Evolutionary conservation across 64 coral and sea anemone genomes (phyloP), one percentile per base, ranked within the genome.

Genomic region (Montipora sp.): DNA sequence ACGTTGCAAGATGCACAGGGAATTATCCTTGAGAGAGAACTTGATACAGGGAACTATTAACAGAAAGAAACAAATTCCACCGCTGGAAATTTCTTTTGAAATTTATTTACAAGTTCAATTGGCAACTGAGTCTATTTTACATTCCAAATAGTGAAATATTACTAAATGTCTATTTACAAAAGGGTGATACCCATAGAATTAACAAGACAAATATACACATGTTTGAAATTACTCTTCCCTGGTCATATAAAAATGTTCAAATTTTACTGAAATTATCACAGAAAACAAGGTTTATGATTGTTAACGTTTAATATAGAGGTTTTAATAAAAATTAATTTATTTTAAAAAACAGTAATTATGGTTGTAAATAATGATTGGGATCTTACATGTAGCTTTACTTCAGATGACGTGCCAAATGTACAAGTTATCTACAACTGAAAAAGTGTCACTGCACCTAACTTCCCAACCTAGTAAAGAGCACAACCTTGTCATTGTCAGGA

Each of bases 61-160:
- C 60, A 63, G 60, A 71, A 71, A 71, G 46, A 19, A 51, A 67
- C 8, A 23, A 48, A 84, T 7, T 4, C 7, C 16, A 49, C 6
- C 5, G 24, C 45, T 13, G n/a, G 8, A 48, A 18, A 48, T 4
- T 49, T 27, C 8, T 46, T 71, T 50, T 72, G 16, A 85, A 50
- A 71, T 85, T 85, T 85, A 85, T 85, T 72, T 85, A 85, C 82
- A 85, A 83, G 80, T 83, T 67, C 63, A 59, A 36, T 67, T 45
- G 14, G 21, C 18, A 71, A 63, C 8, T 63, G 14, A 63, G n/a
- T 50, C 44, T 49, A 71, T 50, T 85, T 85, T 85, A 85, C 82
- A 85, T 85, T 70, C 71, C 48, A 85, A 85, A 85, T 51, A 85
- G 72, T 85, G 68, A 47, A 63, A 47, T 85, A 85, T 85, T 51